Evolutionary conservation across 2,113 vertebrate genomes (phyloP).

Genomic region (Riparia riparia): DNA sequence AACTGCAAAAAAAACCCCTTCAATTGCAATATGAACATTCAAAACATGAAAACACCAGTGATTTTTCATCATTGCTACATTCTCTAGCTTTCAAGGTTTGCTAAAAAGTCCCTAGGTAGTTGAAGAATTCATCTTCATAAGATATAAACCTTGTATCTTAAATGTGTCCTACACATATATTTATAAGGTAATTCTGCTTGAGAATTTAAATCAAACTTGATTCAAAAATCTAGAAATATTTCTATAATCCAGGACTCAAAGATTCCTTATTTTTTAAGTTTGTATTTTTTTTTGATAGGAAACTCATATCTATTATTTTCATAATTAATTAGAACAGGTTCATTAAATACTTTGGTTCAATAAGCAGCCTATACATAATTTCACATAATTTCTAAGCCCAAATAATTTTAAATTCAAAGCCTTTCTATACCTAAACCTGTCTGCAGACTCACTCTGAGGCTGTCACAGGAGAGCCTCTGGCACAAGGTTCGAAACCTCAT

Average conservation of each 20-base stretch:
- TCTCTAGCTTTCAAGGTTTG: background rate
- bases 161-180: too few relatives aligned
- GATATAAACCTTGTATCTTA: background rate
- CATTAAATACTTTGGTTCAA: background rate
- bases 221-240: background rate
- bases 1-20: background rate
- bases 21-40: background rate
- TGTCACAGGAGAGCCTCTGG: background rate
- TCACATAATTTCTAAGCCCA: background rate
- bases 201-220: background rate
- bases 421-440: background rate
- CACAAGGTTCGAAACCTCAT: background rate
- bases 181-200: background rate
- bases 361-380: background rate
- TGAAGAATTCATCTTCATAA: background rate
- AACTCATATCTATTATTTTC: background rate
- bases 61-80: background rate
- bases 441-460: background rate
- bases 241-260: background rate
- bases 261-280: background rate
- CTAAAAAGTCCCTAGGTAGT: background rate
- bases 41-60: background rate
- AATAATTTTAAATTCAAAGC: background rate
- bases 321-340: background rate
- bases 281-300: background rate